Evolutionary conservation across 2,888 invertebrate genomes (phyloP).

Genomic region (Heliconius ethilla): DNA sequence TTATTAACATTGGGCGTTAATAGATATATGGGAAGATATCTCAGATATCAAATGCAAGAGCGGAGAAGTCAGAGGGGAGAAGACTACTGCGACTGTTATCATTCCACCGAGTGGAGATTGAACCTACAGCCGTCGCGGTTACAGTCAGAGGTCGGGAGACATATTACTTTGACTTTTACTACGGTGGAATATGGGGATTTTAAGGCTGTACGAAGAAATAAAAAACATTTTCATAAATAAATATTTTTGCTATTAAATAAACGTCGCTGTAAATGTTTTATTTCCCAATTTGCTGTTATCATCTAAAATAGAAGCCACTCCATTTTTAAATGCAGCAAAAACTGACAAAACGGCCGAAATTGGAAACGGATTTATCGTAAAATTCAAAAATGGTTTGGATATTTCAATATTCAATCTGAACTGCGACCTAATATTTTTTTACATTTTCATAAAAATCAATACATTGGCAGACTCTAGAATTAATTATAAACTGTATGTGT

Average conservation of each 20-base stretch:
- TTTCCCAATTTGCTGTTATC: conserved; percentile 12
- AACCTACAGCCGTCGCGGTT: too few species aligned
- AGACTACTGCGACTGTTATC: too few species aligned
- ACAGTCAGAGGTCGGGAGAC: too few species aligned
- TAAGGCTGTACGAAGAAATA: too few species aligned
- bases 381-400: conserved; percentile 16
- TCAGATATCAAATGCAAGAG: too few species aligned
- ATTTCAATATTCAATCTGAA: conserved; percentile 18
- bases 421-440: not conserved
- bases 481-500: too few species aligned
- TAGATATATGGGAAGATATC: too few species aligned
- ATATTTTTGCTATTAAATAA: not conserved
- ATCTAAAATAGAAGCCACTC: conserved; percentile 11
- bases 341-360: conserved; percentile 5
- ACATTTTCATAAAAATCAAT: not conserved
- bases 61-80: too few species aligned
- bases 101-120: too few species aligned
- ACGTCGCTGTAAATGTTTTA: not conserved
- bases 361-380: conserved; percentile 13
- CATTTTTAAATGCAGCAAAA: conserved; percentile 17
- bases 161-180: too few species aligned
- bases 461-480: not conserved
- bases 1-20: too few species aligned
- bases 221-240: not conserved
- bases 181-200: too few species aligned